Evolutionary conservation across 2,113 vertebrate genomes (phyloP).

Genomic region (Myodes glareolus): DNA sequence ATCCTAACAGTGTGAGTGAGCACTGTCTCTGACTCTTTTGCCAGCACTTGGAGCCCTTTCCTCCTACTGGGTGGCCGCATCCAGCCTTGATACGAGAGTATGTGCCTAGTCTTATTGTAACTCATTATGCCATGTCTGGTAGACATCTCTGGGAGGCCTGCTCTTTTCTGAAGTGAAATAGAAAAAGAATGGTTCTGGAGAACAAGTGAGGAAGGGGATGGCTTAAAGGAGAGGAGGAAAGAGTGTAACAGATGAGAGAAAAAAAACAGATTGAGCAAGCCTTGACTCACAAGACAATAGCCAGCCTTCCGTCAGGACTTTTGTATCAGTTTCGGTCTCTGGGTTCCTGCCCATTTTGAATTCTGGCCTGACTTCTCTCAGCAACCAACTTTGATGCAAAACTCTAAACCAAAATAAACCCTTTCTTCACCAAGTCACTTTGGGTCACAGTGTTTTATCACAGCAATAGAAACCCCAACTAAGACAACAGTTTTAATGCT

Average conservation of each 20-base stretch:
- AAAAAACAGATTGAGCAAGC: neutral
- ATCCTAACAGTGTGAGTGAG: no score
- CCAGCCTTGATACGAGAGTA: neutral
- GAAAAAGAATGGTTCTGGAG: neutral
- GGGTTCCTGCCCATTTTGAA: neutral
- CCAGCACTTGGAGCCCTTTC: neutral
- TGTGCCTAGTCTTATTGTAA: neutral
- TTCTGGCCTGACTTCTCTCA: neutral
- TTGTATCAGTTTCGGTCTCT: neutral
- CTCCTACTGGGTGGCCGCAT: neutral
- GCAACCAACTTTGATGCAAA: neutral
- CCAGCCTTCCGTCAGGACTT: neutral
- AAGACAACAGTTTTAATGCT: neutral
- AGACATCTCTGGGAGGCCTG: neutral
- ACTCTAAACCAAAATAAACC: neutral
- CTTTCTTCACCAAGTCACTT: neutral
- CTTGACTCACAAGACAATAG: neutral
- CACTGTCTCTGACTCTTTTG: neutral
- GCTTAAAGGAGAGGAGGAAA: neutral
- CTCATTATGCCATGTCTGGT: neutral
- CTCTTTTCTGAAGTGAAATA: neutral
- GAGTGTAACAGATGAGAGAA: neutral
- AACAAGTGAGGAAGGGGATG: no score
- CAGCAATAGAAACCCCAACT: neutral
- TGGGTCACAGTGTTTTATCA: neutral